Percentiles rank a stretch among this genome's conserved stretches.
Conservation (phyloP, 1,140 invertebrate species). For the Asbolus verrucosus region DNA sequence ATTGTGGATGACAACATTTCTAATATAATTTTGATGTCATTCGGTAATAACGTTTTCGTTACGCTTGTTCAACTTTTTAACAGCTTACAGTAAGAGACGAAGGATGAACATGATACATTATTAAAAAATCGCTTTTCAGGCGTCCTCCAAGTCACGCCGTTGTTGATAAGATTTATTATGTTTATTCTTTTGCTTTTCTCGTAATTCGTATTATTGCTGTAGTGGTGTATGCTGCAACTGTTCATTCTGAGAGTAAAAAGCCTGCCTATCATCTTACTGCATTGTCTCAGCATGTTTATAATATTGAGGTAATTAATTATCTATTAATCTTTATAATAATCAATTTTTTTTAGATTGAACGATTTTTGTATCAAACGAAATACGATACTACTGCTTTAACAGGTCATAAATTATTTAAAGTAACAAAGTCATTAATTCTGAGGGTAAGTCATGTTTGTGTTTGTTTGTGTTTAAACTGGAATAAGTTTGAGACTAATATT, state of each 20-base stretch:
- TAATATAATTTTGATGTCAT: constrained; percentile 32
- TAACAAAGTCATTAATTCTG: constrained; percentile 72
- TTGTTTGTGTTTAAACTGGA: too few species aligned
- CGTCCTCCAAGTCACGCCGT: not conserved
- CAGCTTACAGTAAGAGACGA: constrained; percentile 1
- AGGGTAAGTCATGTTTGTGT: too few species aligned
- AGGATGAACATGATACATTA: not conserved
- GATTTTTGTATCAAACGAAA: constrained; percentile 72
- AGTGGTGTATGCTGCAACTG: constrained; percentile 68
- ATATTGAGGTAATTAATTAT: constrained; percentile 20
- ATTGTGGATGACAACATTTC: constrained; percentile 18
- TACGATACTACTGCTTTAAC: constrained; percentile 73
- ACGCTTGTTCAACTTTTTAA: constrained; percentile 66
- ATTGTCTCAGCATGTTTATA: constrained; percentile 17
- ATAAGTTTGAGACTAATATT: too few species aligned
- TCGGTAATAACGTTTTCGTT: constrained; percentile 41
- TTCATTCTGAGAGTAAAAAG: constrained; percentile 72
- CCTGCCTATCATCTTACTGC: constrained; percentile 64
- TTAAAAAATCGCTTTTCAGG: not conserved
- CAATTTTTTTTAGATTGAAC: constrained; percentile 68
- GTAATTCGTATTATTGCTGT: constrained; percentile 69
- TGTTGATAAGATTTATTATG: constrained; percentile 66
- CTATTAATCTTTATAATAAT: not conserved
- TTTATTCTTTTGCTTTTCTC: constrained; percentile 71
- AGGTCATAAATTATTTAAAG: constrained; percentile 74